phyloP scores from a whole-genome alignment of 2,888 invertebrate species.

The Tridacna gigas region DNA sequence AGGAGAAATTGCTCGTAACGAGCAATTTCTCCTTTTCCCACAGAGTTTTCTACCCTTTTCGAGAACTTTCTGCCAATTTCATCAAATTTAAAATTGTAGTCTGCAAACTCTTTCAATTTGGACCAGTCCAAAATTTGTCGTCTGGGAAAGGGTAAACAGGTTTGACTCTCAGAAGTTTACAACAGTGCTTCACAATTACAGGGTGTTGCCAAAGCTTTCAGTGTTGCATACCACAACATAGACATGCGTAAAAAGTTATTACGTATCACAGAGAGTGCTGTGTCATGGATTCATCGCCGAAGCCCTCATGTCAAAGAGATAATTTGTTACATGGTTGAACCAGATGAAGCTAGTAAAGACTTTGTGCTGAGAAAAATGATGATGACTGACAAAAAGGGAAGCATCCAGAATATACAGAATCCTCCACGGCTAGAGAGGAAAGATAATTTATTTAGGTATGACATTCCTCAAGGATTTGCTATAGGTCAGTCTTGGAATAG shows the following conservation, averaged over 20 bases:
- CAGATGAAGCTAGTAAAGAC: conserved; percentile 75
- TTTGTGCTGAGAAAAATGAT: conserved; percentile 83
- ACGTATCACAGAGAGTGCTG: conserved; percentile 83
- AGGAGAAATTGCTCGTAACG: too few relatives aligned
- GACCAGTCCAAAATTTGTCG: too few relatives aligned
- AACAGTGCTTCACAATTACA: conserved; percentile 44
- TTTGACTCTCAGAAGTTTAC: background rate
- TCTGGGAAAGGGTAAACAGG: background rate
- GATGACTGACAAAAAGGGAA: conserved; percentile 79
- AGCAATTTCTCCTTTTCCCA: too few relatives aligned
- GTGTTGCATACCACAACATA: conserved; percentile 84
- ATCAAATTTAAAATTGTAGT: too few relatives aligned
- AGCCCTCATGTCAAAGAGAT: conserved; percentile 81
- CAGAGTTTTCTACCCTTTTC: too few relatives aligned
- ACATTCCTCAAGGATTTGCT: background rate
- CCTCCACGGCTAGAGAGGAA: conserved; percentile 82
- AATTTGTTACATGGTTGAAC: conserved; percentile 83
- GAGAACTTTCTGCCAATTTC: too few relatives aligned
- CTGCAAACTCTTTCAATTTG: too few relatives aligned
- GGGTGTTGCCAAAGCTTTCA: conserved; percentile 84
- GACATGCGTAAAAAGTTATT: conserved; percentile 82
- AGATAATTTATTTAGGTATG: conserved; percentile 84
- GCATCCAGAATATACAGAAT: conserved; percentile 71
- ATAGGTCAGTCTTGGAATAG: background rate
- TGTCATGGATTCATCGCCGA: conserved; percentile 83